Evolutionary conservation across 2,797 vertebrate species (phyloP).

Genomic region (Takifugu rubripes): DNA sequence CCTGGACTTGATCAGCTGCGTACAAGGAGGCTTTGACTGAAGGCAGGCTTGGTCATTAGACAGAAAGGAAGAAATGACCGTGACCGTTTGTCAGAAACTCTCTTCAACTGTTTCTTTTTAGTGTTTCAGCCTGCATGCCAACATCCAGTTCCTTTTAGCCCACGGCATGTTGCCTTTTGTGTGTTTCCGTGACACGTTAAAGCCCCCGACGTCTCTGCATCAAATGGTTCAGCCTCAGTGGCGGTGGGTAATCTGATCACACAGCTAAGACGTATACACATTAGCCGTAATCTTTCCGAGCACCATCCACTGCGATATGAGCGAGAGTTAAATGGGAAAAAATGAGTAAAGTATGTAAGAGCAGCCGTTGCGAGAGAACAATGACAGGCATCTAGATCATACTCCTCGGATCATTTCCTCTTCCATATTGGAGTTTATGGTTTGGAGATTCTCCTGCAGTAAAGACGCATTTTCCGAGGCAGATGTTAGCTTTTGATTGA

Average conservation of each 20-base stretch:
- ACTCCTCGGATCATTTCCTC: constrained; percentile 55
- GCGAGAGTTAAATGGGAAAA: constrained; percentile 24
- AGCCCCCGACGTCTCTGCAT: constrained; percentile 22
- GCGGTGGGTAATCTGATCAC: constrained; percentile 34
- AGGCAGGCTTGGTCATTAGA: constrained; percentile 59
- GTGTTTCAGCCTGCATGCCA: constrained; percentile 24
- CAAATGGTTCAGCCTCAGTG: constrained; percentile 35
- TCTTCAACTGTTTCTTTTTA: constrained; percentile 19
- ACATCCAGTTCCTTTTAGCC: constrained; percentile 36
- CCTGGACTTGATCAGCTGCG: constrained; percentile 62
- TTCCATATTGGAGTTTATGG: constrained; percentile 56
- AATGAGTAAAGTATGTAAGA: constrained; percentile 29
- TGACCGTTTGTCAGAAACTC: constrained; percentile 42
- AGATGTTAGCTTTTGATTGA: constrained; percentile 66
- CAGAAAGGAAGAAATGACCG: constrained; percentile 22
- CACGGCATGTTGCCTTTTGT: constrained; percentile 19
- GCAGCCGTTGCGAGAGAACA: constrained; percentile 40
- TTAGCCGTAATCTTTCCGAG: constrained; percentile 36
- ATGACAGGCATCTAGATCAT: constrained; percentile 59
- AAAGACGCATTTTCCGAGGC: constrained; percentile 50
- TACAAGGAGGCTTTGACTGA: constrained; percentile 52
- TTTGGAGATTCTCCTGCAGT: constrained; percentile 59
- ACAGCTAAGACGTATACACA: constrained; percentile 22
- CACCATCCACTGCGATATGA: constrained; percentile 18
- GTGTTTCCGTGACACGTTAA: constrained; percentile 14